Evolutionary conservation across 2,888 invertebrate genomes (phyloP), one percentile per base, ranked within the genome.

Genomic region (Anoplius nigerrimus): DNA sequence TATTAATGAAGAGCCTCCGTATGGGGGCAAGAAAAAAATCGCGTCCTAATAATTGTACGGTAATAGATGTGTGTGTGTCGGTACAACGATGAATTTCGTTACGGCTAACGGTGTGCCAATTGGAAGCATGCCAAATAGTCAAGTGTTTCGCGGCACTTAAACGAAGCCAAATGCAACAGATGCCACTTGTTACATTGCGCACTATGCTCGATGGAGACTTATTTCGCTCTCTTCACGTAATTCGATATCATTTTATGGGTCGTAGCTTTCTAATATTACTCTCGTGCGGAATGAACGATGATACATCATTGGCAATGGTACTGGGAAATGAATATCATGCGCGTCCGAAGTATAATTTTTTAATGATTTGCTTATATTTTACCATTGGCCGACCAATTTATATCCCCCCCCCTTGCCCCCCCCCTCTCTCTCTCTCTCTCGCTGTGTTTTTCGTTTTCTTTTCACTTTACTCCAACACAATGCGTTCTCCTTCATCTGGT

Each of bases 161-260:
- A 80, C 71, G 82, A 79, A 82, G 78, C 63, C 62, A 73, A 83
- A 84, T 76, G 87, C 88, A 87, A 87, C 88, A 88, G 88, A 85
- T 87, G 83, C 84, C 86, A 87, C 88, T 87, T 88, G 87, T 88
- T 86, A 86, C 85, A 76, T 84, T 83, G 68, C 72, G 60, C 55
- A 53, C 68, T 70, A 67, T 57, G 68, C 54, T 57, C 21, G 21
- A 27, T 21, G 21, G 43, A 52, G 42, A 13, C 27, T 65, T 22
- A 54, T 65, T 73, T 68, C 62, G 22, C 20, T 11, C 16, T 45
- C 58, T 52, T 62, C 64, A 21, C 18, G 24, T 52, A 34, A 63
- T 54, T 62, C 54, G 55, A 27, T 53, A 27, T 45, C 42, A 34
- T 13, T 34, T 34, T 34, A 34, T 34, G 11, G 8, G 2, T 13